A percentile compares a stretch with the other conserved stretches of the same genome.
Conservation (phyloP, 2,888 invertebrate species). For the Cataglyphis albicans region DNA sequence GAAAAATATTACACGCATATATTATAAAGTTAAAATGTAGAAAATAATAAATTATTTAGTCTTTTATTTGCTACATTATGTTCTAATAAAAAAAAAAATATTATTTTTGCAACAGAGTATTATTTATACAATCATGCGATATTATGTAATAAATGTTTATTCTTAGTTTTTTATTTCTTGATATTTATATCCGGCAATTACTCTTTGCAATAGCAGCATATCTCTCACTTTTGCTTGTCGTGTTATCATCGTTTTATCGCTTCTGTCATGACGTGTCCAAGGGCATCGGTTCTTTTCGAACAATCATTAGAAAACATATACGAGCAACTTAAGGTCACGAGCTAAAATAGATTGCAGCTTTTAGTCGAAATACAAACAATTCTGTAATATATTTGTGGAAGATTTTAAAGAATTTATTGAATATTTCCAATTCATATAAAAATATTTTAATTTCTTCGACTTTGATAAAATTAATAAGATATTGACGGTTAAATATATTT, state of each 20-base stretch:
- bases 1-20: background rate
- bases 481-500: too few relatives aligned
- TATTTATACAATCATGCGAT: background rate
- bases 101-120: background rate
- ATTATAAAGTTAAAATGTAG: background rate
- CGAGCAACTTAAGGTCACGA: background rate
- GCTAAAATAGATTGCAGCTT: background rate
- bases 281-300: background rate
- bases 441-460: background rate
- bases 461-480: too few relatives aligned
- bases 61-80: background rate
- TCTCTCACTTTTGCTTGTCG: background rate
- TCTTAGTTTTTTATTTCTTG: background rate
- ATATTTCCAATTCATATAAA: background rate
- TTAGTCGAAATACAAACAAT: background rate
- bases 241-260: constrained; percentile 40
- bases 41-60: constrained; percentile 4
- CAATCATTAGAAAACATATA: background rate
- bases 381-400: background rate
- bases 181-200: background rate
- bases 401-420: background rate
- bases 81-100: background rate
- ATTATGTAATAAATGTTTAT: background rate
- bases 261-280: background rate
- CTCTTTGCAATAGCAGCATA: background rate